Base-by-base conservation (phyloP, 2,888 invertebrate species). In the Ornithoptera priamus region DNA sequence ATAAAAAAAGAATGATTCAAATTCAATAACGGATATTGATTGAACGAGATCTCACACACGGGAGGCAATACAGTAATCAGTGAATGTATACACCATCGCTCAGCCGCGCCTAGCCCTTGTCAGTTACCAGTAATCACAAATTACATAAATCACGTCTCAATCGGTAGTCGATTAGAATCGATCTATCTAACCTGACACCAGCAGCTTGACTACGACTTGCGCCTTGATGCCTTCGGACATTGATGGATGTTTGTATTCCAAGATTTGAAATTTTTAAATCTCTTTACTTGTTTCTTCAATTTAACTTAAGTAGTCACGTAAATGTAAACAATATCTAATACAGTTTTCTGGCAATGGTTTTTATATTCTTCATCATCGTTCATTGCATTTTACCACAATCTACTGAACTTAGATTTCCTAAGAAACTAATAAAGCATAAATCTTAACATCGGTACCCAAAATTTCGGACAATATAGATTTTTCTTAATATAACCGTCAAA, bases 151-250 rank as follows among this genome's bases (percentile, higher is more conserved):
- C 76, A 73, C 77, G 72, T 75, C 72, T 73, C 80, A 78, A 83
- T 83, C 82, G 82, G 81, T 81, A 80, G 76, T 75, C 77, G 78
- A 79, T 80, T 78, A 77, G 71, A 72, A 75, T 75, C 84, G 78
- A 87, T 87, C 82, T 78, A 84, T 85, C 82, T 75, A 69, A 73
- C 56, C 72, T 79, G 85, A 82, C 85, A 83, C 82, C 84, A 71
- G 80, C 81, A 85, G 84, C 81, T 80, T 80, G 72, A 75, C 78
- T 84, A 80, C 75, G 78, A 82, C 80, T 79, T 77, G 80, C 77
- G 77, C 82, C 84, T 83, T 85, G 84, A 86, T 81, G 77, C 71
- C 72, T 65, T 42, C 30, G 79, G 88, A 89, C 89, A 76, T 80
- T 88, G 89, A 88, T 88, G 78, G 89, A 89, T 89, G 85, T 70